phyloP scores from a whole-genome alignment of 2,888 invertebrate genomes.

The Epirrhoe alternata region DNA sequence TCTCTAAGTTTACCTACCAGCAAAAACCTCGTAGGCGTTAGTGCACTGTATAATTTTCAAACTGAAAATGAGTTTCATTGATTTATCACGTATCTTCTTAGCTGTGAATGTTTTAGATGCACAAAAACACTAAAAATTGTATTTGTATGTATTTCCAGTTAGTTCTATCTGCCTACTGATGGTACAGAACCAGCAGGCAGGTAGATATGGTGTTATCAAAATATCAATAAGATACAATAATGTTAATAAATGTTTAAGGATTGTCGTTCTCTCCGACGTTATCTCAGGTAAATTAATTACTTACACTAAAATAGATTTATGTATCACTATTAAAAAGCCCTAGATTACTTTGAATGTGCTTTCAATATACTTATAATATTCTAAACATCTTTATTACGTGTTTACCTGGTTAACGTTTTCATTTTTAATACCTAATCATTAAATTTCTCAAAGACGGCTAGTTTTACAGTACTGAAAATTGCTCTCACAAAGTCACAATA shows the following conservation, averaged over 20 bases:
- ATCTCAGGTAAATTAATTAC: constrained; percentile 58
- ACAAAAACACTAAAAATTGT: constrained; percentile 21
- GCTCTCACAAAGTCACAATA: constrained; percentile 1
- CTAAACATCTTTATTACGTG: too few species aligned
- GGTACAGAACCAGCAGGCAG: constrained; percentile 58
- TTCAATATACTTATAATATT: too few species aligned
- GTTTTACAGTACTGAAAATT: constrained; percentile 1
- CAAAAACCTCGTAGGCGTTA: background rate
- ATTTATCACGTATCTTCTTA: background rate
- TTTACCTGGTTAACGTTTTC: too few species aligned
- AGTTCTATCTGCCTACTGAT: constrained; percentile 54
- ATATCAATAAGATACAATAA: constrained; percentile 79
- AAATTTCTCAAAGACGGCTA: too few species aligned
- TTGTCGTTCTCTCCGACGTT: constrained; percentile 57
- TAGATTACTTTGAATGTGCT: background rate
- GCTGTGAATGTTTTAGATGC: background rate
- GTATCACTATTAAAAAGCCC: constrained; percentile 2
- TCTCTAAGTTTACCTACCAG: constrained; percentile 9
- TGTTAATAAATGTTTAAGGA: constrained; percentile 68
- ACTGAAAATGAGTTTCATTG: background rate
- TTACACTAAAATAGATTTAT: constrained; percentile 50
- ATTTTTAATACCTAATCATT: too few species aligned
- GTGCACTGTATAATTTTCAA: constrained; percentile 2
- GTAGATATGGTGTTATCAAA: constrained; percentile 70
- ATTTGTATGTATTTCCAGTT: constrained; percentile 31